Evolutionary conservation across 2,113 vertebrate genomes (phyloP).

Genomic region (Herpetotheres cachinnans): DNA sequence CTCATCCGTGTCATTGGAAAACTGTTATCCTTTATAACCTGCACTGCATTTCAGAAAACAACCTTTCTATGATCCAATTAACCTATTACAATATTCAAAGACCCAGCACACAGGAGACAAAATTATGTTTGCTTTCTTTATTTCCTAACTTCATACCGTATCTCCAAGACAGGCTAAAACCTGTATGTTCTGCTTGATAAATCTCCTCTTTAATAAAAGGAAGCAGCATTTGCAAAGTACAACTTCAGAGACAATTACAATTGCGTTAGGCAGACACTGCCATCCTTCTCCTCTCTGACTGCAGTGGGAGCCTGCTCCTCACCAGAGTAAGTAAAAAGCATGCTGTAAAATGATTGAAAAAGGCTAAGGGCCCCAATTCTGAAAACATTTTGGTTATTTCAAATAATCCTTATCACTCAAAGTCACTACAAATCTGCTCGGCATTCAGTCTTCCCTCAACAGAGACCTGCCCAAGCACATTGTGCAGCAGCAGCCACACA

Average conservation of each 20-base stretch:
- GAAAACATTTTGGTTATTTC: constrained; percentile 19
- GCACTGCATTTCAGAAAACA: constrained; percentile 27
- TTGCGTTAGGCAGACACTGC: constrained; percentile 18
- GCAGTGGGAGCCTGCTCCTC: neutral
- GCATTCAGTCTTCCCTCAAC: constrained; percentile 29
- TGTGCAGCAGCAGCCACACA: neutral
- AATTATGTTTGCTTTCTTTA: constrained; percentile 50
- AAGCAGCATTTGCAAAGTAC: constrained; percentile 46
- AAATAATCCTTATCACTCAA: constrained; percentile 52
- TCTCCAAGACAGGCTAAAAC: constrained; percentile 34
- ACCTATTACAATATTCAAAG: constrained; percentile 67
- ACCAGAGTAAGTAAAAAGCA: neutral
- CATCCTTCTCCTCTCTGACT: constrained; percentile 27
- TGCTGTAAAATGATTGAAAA: constrained; percentile 19
- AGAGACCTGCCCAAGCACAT: neutral
- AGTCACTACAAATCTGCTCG: constrained; percentile 35
- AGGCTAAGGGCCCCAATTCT: neutral
- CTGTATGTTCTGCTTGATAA: constrained; percentile 35
- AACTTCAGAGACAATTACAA: constrained; percentile 40
- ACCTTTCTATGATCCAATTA: constrained; percentile 64
- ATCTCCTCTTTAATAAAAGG: constrained; percentile 56
- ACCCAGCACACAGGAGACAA: constrained; percentile 17
- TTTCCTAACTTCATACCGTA: constrained; percentile 29
- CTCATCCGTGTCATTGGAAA: constrained; percentile 54
- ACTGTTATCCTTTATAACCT: constrained; percentile 47